Evolutionary conservation across 2,797 vertebrate species (phyloP).

Genomic region (Myotis daubentonii): DNA sequence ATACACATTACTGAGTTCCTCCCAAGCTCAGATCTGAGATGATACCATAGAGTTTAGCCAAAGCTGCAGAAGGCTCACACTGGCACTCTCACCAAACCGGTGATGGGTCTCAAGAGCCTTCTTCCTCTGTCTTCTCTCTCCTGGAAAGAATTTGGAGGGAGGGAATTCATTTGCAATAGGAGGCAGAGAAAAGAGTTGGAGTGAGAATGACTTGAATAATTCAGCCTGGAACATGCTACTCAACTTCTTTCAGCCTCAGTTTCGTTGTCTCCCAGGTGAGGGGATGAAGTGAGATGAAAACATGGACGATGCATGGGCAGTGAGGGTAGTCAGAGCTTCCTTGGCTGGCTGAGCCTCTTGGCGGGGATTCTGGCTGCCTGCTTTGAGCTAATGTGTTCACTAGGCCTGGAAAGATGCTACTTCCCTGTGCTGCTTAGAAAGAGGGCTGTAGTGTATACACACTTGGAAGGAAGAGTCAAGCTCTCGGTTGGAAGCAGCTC

Average conservation of each 20-base stretch:
- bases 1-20: background rate
- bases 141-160: background rate
- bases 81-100: background rate
- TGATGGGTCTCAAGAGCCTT: background rate
- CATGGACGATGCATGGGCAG: background rate
- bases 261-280: background rate
- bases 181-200: background rate
- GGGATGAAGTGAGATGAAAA: background rate
- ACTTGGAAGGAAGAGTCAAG: background rate
- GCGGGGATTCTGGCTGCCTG: background rate
- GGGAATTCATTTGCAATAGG: background rate
- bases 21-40: background rate
- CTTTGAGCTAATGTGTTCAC: background rate
- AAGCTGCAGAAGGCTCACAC: background rate
- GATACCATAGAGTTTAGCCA: background rate
- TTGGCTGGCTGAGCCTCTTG: background rate
- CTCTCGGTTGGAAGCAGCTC: background rate
- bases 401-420: background rate
- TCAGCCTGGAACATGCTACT: background rate
- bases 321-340: background rate
- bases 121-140: background rate
- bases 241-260: background rate
- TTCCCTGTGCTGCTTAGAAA: constrained; percentile 27
- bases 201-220: background rate
- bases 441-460: background rate